phyloP scores from a whole-genome alignment of 2,113 vertebrate genomes.

The Barbus barbus region DNA sequence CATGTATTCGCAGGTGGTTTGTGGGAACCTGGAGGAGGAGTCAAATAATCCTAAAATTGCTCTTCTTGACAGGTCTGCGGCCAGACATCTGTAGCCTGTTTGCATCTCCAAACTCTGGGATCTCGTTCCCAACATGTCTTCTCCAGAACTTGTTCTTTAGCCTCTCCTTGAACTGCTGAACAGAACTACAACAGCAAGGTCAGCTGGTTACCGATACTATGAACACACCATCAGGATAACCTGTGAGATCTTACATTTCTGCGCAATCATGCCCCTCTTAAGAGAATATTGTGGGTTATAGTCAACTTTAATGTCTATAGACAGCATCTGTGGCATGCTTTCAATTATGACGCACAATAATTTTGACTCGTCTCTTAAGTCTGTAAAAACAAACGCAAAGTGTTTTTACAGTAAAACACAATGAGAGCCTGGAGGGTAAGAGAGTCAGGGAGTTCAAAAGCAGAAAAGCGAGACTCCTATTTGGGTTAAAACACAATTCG shows the following conservation, averaged over 20 bases:
- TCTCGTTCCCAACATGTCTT: background rate
- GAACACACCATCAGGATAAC: slow-evolving; percentile 30
- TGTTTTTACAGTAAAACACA: slow-evolving; percentile 12
- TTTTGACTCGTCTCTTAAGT: slow-evolving; percentile 1
- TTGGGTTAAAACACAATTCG: background rate
- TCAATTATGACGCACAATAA: slow-evolving; percentile 14
- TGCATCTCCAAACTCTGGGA: slow-evolving; percentile 37
- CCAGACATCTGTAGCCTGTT: slow-evolving; percentile 68
- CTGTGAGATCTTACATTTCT: slow-evolving; percentile 21
- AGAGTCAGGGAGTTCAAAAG: background rate
- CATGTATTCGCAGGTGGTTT: slow-evolving; percentile 38
- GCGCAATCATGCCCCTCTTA: slow-evolving; percentile 14
- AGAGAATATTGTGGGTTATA: background rate
- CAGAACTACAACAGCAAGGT: slow-evolving; percentile 6
- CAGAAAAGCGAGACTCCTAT: background rate
- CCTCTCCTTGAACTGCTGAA: slow-evolving; percentile 19
- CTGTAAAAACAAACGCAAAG: background rate
- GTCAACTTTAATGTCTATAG: slow-evolving; percentile 29
- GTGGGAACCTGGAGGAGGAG: slow-evolving; percentile 53
- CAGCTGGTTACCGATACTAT: slow-evolving; percentile 24
- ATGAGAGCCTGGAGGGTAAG: background rate
- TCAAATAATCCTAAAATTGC: slow-evolving; percentile 69
- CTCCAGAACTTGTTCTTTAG: slow-evolving; percentile 7
- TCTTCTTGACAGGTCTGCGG: slow-evolving; percentile 59
- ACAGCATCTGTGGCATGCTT: slow-evolving; percentile 36